Evolutionary conservation across 2,797 vertebrate species (phyloP), one percentile per base, ranked within the genome.

Genomic region (Hypotaenidia philippensis): DNA sequence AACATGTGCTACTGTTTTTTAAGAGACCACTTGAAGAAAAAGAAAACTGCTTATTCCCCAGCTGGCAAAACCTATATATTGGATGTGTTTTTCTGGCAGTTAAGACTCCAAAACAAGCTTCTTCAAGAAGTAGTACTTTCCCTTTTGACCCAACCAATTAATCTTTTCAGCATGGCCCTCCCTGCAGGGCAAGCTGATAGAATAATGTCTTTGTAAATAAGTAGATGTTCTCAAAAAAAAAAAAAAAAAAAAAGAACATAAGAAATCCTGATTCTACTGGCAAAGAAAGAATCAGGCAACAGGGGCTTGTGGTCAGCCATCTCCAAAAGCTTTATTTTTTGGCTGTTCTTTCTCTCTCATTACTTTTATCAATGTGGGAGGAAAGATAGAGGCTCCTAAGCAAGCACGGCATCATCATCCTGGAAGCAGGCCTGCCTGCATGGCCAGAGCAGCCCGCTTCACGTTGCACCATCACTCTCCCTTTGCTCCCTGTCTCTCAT

Each of bases 401-500:
- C 10, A 59, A 66, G 21, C 20, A 23, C 20, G 41, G 10, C 34
- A 20, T 41, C 60, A 23, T 1, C 1, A 18, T 15, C 2, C 38
- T 41, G 16, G n/a, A 80, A 83, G 40, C 26, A 70, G 8, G 13
- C 38, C 41, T 61, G 21, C 23, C 75, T 56, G 36, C 66, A 50
- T 1, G 1, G 38, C 23, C 63, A 36, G 29, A 81, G 8, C 23
- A 65, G 23, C 25, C 57, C 22, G 15, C 0, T 0, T 9, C 14
- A 9, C 0, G 0, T 4, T 38, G 20, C 3, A 44, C 25, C 52
- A 53, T 36, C 14, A 11, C 2, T 45, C 27, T 13, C 70, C 20
- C 53, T 44, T 82, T 22, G 4, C 9, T 76, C 59, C 22, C 14
- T 3, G 2, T 47, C n/a, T 89, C 63, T 83, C 9, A 10, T 13